Evolutionary conservation across 1,140 invertebrate species (phyloP).

Genomic region (Meteorus sp.): DNA sequence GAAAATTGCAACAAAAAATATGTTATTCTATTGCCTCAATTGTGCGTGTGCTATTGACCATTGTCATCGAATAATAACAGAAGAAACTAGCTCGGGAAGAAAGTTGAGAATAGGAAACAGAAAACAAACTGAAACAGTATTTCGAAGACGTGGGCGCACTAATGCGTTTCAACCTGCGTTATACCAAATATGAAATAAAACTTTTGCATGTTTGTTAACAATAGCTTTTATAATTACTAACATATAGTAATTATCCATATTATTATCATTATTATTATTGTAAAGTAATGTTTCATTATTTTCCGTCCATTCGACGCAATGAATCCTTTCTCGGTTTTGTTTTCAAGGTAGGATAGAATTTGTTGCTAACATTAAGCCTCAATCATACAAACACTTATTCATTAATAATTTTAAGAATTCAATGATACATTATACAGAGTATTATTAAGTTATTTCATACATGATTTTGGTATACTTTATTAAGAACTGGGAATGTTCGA

Average conservation of each 20-base stretch:
- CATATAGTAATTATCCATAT: not conserved
- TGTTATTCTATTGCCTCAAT: slow-evolving; percentile 25
- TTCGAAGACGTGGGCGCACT: slow-evolving; percentile 6
- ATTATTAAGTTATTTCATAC: slow-evolving; percentile 8
- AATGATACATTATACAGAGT: not conserved
- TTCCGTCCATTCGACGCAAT: not conserved
- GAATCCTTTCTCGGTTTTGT: too few relatives aligned
- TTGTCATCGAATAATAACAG: slow-evolving; percentile 19
- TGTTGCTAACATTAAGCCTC: not conserved
- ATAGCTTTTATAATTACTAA: slow-evolving; percentile 3
- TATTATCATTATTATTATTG: slow-evolving; percentile 3
- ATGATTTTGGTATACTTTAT: not conserved
- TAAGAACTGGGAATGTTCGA: not conserved
- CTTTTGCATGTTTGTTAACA: not conserved
- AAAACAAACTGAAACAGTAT: slow-evolving; percentile 22
- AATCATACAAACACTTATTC: not conserved
- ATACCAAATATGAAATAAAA: slow-evolving; percentile 16
- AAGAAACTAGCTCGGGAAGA: not conserved
- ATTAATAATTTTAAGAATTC: not conserved
- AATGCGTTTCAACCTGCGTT: not conserved
- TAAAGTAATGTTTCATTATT: not conserved
- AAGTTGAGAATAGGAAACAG: not conserved
- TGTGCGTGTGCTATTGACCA: not conserved
- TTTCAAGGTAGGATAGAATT: not conserved
- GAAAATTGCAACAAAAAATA: slow-evolving; percentile 30